These are phyloP conservation scores for Pseudorasbora parva DNA, from an alignment of 2,113 vertebrate genomes.

Conservation along the genomic window DNA sequence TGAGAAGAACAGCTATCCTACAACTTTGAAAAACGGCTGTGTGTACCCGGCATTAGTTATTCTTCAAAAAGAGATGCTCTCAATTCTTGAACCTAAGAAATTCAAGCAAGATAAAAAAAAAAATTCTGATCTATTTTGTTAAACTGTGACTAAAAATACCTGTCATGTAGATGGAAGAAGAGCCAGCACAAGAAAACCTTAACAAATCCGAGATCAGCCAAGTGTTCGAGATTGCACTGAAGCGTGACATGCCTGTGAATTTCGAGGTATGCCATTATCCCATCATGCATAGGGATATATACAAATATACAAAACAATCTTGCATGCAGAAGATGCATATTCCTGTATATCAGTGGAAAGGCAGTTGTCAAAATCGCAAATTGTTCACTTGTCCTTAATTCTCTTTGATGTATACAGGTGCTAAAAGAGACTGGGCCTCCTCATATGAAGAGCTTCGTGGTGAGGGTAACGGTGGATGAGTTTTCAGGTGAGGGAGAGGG, in stretches of 20 bases:
- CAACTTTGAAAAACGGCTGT: too few species aligned
- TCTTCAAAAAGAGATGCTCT: too few species aligned
- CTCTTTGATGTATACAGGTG: constrained; percentile 77
- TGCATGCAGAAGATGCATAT: background rate
- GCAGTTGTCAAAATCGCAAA: background rate
- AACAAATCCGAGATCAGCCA: constrained; percentile 99
- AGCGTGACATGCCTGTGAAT: constrained; percentile 96
- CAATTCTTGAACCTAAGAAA: background rate
- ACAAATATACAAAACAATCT: background rate
- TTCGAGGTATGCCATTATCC: constrained; percentile 85
- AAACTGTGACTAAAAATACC: background rate
- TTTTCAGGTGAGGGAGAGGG: constrained; percentile 94
- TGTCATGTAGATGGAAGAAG: constrained; percentile 85
- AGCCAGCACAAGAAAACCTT: constrained; percentile 93
- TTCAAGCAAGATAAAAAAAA: background rate
- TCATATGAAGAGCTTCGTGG: constrained; percentile 97
- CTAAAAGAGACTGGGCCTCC: constrained; percentile 95
- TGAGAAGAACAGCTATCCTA: too few species aligned
- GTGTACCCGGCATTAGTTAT: too few species aligned
- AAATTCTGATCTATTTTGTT: background rate
- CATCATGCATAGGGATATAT: background rate
- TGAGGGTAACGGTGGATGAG: constrained; percentile 90
- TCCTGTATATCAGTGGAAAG: background rate
- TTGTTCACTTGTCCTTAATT: background rate
- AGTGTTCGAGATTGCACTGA: constrained; percentile 99